Evolutionary conservation across 2,113 vertebrate species (phyloP), one percentile per base, ranked within the genome.

Genomic region (Marmota flaviventris): DNA sequence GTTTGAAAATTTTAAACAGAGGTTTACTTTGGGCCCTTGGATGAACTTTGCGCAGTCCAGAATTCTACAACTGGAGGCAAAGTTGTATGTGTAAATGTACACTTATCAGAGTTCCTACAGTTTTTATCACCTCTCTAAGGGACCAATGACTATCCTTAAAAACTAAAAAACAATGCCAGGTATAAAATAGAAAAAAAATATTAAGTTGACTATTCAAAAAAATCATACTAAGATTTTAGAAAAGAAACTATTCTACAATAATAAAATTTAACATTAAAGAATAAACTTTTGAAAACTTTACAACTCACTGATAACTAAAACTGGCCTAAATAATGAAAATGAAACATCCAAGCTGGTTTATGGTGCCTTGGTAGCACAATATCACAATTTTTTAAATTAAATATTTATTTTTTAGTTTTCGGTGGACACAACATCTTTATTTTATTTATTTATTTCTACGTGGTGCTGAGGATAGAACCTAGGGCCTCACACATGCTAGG

Each of bases 131-230:
- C 84, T 79, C 22, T 82, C 34, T 83, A 58, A 70, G 56, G 56
- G 18, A 69, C 45, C 16, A 70, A 32, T 4, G 45, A 83, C 11
- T 4, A 3, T 32, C 14, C 48, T 9, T 8, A 39, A 22, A 53
- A 76, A 79, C 72, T 85, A 85, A 91, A 72, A 96, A 56, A 61
- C 70, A 93, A 3, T 91, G 34, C 87, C 1, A 51, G 18, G n/a
- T 72, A 17, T 58, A 81, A 32, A 95, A 93, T 11, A 56, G 32
- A 90, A 93, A 91, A 51, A 12, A 83, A 89, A 63, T 58, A 85
- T 58, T 89, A 70, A 92, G 51, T 18, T 92, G 8, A 93, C 72
- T 39, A 94, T 5, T 85, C 27, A 76, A 97, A 96, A 96, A 95
- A 90, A 17, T 45, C 8, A 88, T 39, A 72, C 4, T 37, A 94